Conservation (phyloP, 2,888 invertebrate species). For the Tineola bisselliella region DNA sequence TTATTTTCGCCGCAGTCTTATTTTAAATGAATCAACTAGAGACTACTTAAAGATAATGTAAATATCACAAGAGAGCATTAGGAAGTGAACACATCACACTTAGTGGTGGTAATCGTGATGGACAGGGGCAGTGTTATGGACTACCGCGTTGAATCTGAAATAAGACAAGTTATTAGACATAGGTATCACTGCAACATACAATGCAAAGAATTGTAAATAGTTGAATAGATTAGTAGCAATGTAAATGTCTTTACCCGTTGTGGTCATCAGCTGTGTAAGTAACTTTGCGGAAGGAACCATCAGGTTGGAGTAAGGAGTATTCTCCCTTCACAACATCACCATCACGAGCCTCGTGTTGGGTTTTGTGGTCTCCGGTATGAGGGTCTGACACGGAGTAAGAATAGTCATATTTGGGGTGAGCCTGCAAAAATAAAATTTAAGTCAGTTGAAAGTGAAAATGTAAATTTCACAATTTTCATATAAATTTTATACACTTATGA, state of each 20-base stretch:
- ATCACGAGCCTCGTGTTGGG: constrained; percentile 56
- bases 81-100: constrained; percentile 20
- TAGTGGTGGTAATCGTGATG: constrained; percentile 45
- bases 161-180: constrained; percentile 15
- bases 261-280: constrained; percentile 63
- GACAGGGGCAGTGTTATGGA: constrained; percentile 60
- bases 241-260: constrained; percentile 44
- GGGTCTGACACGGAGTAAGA: constrained; percentile 62
- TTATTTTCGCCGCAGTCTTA: constrained; percentile 67
- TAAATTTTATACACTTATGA: constrained; percentile 8
- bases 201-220: too few species aligned
- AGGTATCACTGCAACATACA: too few species aligned
- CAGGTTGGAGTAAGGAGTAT: constrained; percentile 59
- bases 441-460: neutral
- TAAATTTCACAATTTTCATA: constrained; percentile 1
- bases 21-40: constrained; percentile 55
- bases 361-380: constrained; percentile 63
- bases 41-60: constrained; percentile 54
- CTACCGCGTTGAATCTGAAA: constrained; percentile 64
- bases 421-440: constrained; percentile 26
- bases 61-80: constrained; percentile 59
- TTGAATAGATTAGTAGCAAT: too few species aligned
- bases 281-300: constrained; percentile 62
- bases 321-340: constrained; percentile 61
- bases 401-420: constrained; percentile 62